These are phyloP conservation scores for Belgica antarctica DNA, from an alignment of 2,888 invertebrate genomes.

Conservation along the genomic window DNA sequence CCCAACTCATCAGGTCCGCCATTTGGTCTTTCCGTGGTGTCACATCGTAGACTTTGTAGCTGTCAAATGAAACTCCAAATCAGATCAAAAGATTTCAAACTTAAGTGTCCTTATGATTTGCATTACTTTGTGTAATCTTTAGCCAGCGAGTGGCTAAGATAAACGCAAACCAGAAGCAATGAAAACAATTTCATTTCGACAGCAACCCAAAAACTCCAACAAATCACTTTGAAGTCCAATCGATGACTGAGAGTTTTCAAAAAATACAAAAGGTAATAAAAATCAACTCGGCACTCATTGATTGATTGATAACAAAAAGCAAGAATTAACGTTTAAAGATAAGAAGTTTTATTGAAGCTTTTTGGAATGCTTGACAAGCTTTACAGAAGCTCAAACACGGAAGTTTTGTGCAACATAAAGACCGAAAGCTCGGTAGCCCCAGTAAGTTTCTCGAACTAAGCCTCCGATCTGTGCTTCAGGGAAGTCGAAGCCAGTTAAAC, in stretches of 20 bases:
- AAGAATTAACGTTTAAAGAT: background rate
- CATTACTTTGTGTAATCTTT: slow-evolving; percentile 30
- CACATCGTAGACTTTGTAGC: slow-evolving; percentile 44
- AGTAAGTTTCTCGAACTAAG: slow-evolving; percentile 37
- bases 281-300: too few relatives aligned
- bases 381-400: too few relatives aligned
- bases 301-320: background rate
- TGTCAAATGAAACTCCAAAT: too few relatives aligned
- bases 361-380: too few relatives aligned
- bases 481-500: slow-evolving; percentile 57
- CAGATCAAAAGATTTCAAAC: background rate
- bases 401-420: slow-evolving; percentile 26
- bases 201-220: background rate
- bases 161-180: background rate
- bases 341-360: background rate
- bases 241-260: background rate
- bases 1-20: slow-evolving; percentile 11
- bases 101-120: background rate
- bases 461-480: slow-evolving; percentile 50
- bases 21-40: slow-evolving; percentile 23
- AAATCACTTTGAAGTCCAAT: background rate
- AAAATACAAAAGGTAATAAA: too few relatives aligned
- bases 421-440: slow-evolving; percentile 31
- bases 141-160: background rate
- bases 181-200: background rate